phyloP scores from a whole-genome alignment of 2,888 invertebrate species.

The Parnassius mnemosyne region DNA sequence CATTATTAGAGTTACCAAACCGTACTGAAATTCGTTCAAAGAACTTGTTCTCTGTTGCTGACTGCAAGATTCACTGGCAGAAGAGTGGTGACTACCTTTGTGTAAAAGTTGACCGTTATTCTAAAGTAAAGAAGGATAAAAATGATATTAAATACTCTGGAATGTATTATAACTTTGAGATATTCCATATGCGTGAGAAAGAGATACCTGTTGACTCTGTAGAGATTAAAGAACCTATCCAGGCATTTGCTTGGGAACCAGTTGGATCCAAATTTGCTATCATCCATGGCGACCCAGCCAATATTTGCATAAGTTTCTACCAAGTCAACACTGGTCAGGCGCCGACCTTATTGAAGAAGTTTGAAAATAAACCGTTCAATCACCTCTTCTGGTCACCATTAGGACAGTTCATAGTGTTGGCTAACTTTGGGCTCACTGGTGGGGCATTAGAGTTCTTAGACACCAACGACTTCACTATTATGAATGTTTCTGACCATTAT shows the following conservation, averaged over 20 bases:
- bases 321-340: constrained; percentile 93
- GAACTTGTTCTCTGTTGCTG: constrained; percentile 98
- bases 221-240: constrained; percentile 95
- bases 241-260: constrained; percentile 99
- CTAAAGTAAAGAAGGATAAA: constrained; percentile 96
- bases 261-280: constrained; percentile 97
- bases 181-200: constrained; percentile 99
- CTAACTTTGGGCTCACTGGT: constrained; percentile 90
- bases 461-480: constrained; percentile 96
- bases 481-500: constrained; percentile 96
- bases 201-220: constrained; percentile 98
- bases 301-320: constrained; percentile 94
- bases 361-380: constrained; percentile 93
- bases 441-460: constrained; percentile 97
- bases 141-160: constrained; percentile 96
- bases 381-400: constrained; percentile 97
- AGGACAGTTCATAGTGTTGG: constrained; percentile 97
- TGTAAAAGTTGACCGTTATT: constrained; percentile 90
- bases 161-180: constrained; percentile 99
- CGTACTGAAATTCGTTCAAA: constrained; percentile 94
- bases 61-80: constrained; percentile 99
- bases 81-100: constrained; percentile 98
- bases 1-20: constrained; percentile 94
- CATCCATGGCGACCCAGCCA: constrained; percentile 94
- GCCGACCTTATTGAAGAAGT: constrained; percentile 92